These are phyloP conservation scores for Pegoplata infirma DNA, from an alignment of 2,888 invertebrate species.

Conservation along the genomic window DNA sequence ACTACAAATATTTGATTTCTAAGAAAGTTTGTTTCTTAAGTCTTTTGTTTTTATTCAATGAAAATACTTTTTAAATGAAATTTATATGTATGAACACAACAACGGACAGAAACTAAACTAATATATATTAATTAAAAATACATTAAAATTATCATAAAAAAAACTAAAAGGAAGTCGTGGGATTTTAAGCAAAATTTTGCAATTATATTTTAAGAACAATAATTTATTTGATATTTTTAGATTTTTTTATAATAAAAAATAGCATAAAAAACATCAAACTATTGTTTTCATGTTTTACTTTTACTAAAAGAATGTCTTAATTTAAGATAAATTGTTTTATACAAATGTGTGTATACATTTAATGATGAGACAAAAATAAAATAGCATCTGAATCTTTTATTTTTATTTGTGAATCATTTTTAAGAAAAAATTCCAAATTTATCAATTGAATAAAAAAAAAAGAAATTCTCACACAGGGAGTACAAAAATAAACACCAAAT, in stretches of 20 bases:
- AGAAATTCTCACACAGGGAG: slow-evolving; percentile 51
- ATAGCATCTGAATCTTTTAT: not conserved
- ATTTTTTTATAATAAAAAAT: not conserved
- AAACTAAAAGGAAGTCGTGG: slow-evolving; percentile 6
- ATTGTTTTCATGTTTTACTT: not conserved
- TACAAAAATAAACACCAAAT: not conserved
- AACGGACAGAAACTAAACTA: not conserved
- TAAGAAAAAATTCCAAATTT: not conserved
- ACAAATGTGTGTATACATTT: not conserved
- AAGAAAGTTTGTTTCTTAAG: slow-evolving; percentile 23
- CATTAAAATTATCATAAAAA: slow-evolving; percentile 15
- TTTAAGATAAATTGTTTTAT: not conserved
- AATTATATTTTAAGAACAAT: slow-evolving; percentile 10
- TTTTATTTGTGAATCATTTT: slow-evolving; percentile 17
- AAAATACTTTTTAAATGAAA: not conserved
- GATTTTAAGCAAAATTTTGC: not conserved
- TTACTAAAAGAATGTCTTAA: slow-evolving; percentile 2
- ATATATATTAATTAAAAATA: slow-evolving; percentile 7
- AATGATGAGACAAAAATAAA: not conserved
- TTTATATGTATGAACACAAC: not conserved
- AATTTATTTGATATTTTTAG: not conserved
- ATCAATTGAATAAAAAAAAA: slow-evolving; percentile 12
- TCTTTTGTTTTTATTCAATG: slow-evolving; percentile 15
- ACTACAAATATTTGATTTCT: too few species aligned
- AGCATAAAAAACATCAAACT: not conserved